Base-by-base conservation (phyloP, 2,888 invertebrate species). In the Pogonocherus hispidulus region DNA sequence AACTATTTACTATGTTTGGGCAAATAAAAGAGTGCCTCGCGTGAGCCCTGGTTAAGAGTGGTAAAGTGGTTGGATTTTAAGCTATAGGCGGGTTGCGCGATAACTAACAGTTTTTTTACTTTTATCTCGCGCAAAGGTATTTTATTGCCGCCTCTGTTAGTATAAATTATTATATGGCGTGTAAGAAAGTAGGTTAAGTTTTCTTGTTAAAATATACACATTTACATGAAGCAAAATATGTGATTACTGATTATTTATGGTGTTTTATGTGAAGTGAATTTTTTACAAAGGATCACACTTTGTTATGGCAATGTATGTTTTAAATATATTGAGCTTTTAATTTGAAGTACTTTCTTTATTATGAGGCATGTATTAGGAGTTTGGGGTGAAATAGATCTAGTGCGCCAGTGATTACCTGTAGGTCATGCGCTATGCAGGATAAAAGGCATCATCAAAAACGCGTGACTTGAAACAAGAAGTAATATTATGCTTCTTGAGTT, bases 61-160 rank as follows among this genome's bases (percentile, higher is more conserved):
- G 47, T 59, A 59, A 59, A 59, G 59, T 59, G 59, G 47, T 47
- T 59, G 47, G 32, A 59, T 49, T 59, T 59, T 59, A 59, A 59
- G 19, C 47, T 59, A 46, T 47, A 32, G 35, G 47, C 59, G 59
- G 59, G 47, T 59, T 59, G 18, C 59, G 59, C 47, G 46, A 59
- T 59, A 59, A 59, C 59, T 47, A 59, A 59, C 59, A 47, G 47
- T 32, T 47, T 59, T 56, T 59, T 59, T 59, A 14, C 47, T 19
- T 59, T 59, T 59, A 59, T 59, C 59, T 59, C 27, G 18, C 18
- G 46, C 27, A 32, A 32, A 47, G 59, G 47, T 59, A 59, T 59
- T 59, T 57, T 59, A 59, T 59, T 47, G 47, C 59, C 47, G 27
- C 59, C 47, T 32, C 59, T 59, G 47, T 47, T 59, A 14, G 47